Evolutionary conservation across 2,113 vertebrate species (phyloP).

Genomic region (Nymphicus hollandicus): DNA sequence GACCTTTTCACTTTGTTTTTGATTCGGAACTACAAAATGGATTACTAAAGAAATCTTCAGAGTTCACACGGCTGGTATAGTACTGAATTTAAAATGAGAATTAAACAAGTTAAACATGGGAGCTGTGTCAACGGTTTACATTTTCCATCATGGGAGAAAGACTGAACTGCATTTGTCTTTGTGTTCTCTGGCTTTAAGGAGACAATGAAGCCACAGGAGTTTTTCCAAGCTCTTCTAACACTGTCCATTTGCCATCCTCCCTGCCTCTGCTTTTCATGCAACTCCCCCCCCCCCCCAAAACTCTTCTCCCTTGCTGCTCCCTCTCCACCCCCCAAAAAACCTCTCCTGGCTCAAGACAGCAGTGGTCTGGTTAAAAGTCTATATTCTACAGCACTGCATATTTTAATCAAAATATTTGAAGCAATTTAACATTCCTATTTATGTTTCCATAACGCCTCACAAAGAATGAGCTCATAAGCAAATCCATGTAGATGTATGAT

Average conservation of each 20-base stretch:
- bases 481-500: constrained; percentile 70
- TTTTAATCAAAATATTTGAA: constrained; percentile 77
- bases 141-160: constrained; percentile 79
- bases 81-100: constrained; percentile 88
- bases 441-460: constrained; percentile 59
- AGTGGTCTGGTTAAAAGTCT: constrained; percentile 27
- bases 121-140: constrained; percentile 75
- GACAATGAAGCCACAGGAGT: constrained; percentile 81
- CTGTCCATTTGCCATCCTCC: constrained; percentile 67
- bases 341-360: not conserved
- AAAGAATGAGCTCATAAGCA: constrained; percentile 71
- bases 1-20: constrained; percentile 95
- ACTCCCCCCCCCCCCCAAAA: not conserved
- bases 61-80: constrained; percentile 82
- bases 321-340: not conserved
- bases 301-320: not conserved
- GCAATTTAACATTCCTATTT: constrained; percentile 72
- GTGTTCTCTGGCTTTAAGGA: constrained; percentile 72
- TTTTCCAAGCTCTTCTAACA: constrained; percentile 76
- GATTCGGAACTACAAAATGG: constrained; percentile 93
- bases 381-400: constrained; percentile 25
- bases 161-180: constrained; percentile 76
- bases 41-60: constrained; percentile 88
- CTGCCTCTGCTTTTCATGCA: constrained; percentile 61
- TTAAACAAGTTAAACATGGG: constrained; percentile 86